Base-by-base conservation (phyloP, 2,113 vertebrate species). In the Aspiorhynchus laticeps region DNA sequence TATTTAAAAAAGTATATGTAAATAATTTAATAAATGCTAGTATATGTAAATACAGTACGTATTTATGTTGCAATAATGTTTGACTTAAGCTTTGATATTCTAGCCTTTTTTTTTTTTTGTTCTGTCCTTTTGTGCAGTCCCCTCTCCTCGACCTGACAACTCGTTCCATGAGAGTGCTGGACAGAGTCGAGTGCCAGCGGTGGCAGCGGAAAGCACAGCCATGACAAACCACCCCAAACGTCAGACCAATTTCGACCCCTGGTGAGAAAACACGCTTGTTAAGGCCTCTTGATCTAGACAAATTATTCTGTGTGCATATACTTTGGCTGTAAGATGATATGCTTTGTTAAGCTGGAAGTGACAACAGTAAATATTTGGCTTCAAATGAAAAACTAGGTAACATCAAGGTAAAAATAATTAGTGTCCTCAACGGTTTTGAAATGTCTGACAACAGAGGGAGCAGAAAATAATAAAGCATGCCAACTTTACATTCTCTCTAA, bases 131-230 rank as follows among this genome's bases (percentile, higher is more conserved):
- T 56, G 24, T 75, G 63, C 90, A 99, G 98, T 99, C 87, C 98
- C 98, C 80, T 99, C 98, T 88, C 98, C 98, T 0, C 95, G 98
- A 80, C 98, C 98, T 86, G 98, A 99, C 82, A 97, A 97, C 90
- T 96, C 97, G 51, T 99, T 98, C 92, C 95, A 97, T 89, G 98
- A 99, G 74, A 97, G 94, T 63, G 94, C 94, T 1, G 95, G 95
- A 38, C 97, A 97, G 85, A 94, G 94, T 84, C 94, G 97, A 93
- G 95, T 96, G 65, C 94, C 96, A 33, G 93, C 95, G n/a, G 93
- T 96, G 71, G 94, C 96, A 38, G 95, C 94, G 38, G 97, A 99
- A 86, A 96, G 94, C 87, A 93, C 94, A 86, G 93, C 93, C 21
- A 95, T 97, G 94, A 94, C 93, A 81, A 99, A 96, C 93, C 98